A percentile compares a stretch with the other conserved stretches of the same genome.
Conservation (phyloP, 2,797 vertebrate species). For the Danio jaintianensis region DNA sequence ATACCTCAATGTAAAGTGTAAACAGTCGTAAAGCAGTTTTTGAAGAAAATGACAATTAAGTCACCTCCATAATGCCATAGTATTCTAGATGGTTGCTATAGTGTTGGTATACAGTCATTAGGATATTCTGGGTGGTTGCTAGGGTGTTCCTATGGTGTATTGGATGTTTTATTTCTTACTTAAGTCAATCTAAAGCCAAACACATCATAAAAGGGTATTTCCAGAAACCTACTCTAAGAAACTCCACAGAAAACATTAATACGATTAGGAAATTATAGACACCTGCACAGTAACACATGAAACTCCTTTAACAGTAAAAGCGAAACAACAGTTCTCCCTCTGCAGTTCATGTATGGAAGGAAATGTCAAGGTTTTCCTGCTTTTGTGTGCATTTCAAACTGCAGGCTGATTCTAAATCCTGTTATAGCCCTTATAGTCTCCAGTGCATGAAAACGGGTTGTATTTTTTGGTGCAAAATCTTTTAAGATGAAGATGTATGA, state of each 20-base stretch:
- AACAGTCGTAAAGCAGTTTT: background rate
- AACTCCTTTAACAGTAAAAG: background rate
- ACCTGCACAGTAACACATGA: background rate
- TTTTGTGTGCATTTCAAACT: background rate
- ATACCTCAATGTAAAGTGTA: background rate
- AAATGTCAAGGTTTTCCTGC: conserved; percentile 22
- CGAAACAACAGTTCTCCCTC: background rate
- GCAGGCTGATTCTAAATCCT: background rate
- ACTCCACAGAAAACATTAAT: background rate
- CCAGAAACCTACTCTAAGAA: background rate
- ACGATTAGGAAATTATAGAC: background rate
- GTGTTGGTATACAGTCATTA: too few species aligned
- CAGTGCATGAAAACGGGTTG: background rate
- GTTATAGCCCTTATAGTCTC: background rate
- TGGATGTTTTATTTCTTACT: background rate
- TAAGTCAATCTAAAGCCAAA: background rate
- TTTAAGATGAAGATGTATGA: conserved; percentile 23
- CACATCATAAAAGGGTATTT: background rate
- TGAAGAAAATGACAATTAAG: background rate
- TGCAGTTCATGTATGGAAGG: background rate
- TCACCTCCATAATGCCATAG: background rate
- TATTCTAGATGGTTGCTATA: too few species aligned
- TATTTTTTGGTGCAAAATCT: background rate
- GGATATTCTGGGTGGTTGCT: background rate
- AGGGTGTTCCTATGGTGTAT: background rate